These are phyloP conservation scores for Litoditis marina DNA, from an alignment of 2,888 invertebrate species.

Conservation along the genomic window DNA sequence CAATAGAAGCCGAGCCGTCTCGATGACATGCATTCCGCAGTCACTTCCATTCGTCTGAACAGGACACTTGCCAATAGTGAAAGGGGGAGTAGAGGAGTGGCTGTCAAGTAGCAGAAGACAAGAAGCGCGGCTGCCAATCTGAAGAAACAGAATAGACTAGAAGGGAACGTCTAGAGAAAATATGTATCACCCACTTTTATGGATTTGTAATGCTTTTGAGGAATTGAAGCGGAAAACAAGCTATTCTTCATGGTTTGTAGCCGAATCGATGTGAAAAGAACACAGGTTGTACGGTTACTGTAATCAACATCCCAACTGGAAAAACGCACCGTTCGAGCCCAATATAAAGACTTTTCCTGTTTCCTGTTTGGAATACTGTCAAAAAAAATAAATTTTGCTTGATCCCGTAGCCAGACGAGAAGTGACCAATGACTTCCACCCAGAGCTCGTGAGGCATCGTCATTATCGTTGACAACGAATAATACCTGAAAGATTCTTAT, in stretches of 20 bases:
- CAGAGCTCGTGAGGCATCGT: conserved; percentile 15
- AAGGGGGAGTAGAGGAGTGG: neutral
- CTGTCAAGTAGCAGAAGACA: neutral
- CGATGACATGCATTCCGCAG: conserved; percentile 41
- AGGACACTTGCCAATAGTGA: conserved; percentile 14
- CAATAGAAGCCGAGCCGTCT: conserved; percentile 14
- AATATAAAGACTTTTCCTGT: neutral
- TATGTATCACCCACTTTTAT: too few species aligned
- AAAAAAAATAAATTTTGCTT: conserved; percentile 26
- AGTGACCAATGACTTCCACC: conserved; percentile 40
- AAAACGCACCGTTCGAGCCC: conserved; percentile 1
- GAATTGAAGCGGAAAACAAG: neutral
- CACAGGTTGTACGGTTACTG: too few species aligned
- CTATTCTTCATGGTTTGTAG: too few species aligned
- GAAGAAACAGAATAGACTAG: neutral
- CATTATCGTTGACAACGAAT: conserved; percentile 40
- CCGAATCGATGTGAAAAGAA: too few species aligned
- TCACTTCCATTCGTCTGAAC: conserved; percentile 35
- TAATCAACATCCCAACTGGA: too few species aligned
- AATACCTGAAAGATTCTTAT: conserved; percentile 31
- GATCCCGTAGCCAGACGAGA: conserved; percentile 21
- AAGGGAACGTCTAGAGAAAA: too few species aligned
- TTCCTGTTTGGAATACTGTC: conserved; percentile 14
- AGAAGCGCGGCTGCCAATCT: neutral
- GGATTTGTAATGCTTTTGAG: too few species aligned